These are phyloP conservation scores for Tapirus terrestris DNA, from an alignment of 2,113 vertebrate species.

Conservation along the genomic window DNA sequence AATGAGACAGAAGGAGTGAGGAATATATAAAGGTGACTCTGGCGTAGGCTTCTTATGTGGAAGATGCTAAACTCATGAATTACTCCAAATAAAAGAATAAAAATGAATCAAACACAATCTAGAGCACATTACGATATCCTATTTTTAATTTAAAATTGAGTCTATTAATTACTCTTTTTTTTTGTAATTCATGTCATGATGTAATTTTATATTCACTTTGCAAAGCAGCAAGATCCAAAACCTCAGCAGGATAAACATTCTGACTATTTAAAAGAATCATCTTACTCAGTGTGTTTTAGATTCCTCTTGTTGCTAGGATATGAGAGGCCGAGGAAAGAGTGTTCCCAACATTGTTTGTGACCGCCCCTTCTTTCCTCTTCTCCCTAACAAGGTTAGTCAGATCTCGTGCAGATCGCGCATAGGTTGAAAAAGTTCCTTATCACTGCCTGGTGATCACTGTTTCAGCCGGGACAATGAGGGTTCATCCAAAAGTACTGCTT, in stretches of 20 bases:
- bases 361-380: conserved; percentile 56
- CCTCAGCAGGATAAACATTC: background rate
- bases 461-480: conserved; percentile 68
- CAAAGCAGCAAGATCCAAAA: conserved; percentile 23
- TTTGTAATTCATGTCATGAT: background rate
- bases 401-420: background rate
- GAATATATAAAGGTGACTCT: background rate
- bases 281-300: background rate
- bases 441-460: conserved; percentile 57
- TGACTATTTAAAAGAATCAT: conserved; percentile 31
- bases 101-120: background rate
- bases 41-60: background rate
- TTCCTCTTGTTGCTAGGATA: conserved; percentile 26
- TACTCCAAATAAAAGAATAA: conserved; percentile 10
- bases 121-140: background rate
- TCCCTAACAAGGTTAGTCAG: conserved; percentile 54
- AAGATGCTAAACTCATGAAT: background rate
- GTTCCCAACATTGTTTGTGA: background rate
- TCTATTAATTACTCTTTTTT: background rate
- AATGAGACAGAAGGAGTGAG: background rate
- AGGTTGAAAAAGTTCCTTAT: conserved; percentile 51
- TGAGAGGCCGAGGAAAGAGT: background rate
- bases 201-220: conserved; percentile 34
- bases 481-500: conserved; percentile 75
- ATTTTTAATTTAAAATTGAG: conserved; percentile 29